phyloP scores from a whole-genome alignment of 2,113 vertebrate genomes.

The Psephotus haematonotus region DNA sequence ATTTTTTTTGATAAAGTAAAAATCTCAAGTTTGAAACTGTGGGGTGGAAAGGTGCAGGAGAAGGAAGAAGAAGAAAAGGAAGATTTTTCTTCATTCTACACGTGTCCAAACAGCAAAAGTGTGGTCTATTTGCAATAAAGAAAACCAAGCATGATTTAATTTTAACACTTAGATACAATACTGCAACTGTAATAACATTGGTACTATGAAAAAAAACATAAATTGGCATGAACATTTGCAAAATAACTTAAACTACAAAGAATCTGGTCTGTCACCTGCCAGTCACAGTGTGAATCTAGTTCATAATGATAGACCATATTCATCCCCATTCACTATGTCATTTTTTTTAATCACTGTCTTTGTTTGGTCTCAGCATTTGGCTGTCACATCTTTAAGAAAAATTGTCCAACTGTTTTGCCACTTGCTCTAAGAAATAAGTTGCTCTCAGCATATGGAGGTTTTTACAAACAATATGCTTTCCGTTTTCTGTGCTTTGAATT shows the following conservation, averaged over 20 bases:
- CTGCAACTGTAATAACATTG: not conserved
- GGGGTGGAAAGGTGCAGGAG: not conserved
- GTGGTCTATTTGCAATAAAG: not conserved
- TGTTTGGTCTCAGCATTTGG: slow-evolving; percentile 41
- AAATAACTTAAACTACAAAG: not conserved
- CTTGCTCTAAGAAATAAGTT: slow-evolving; percentile 30
- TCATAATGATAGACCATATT: not conserved
- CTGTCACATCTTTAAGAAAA: slow-evolving; percentile 47
- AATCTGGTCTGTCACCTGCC: slow-evolving; percentile 15
- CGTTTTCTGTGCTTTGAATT: not conserved
- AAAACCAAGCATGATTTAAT: not conserved
- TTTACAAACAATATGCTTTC: slow-evolving; percentile 52
- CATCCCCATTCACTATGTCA: not conserved
- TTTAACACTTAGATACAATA: not conserved
- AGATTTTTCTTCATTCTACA: not conserved
- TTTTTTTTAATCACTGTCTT: slow-evolving; percentile 1
- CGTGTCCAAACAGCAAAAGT: not conserved
- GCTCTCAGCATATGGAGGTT: slow-evolving; percentile 29
- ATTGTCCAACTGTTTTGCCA: slow-evolving; percentile 48
- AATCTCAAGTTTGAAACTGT: not conserved
- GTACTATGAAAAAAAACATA: not conserved
- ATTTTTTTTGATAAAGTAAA: not conserved
- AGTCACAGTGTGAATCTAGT: not conserved
- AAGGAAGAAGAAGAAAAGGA: not conserved
- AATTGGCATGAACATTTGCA: not conserved